phyloP scores from a whole-genome alignment of 2,113 vertebrate species.

The Melanerpes aurifrons region DNA sequence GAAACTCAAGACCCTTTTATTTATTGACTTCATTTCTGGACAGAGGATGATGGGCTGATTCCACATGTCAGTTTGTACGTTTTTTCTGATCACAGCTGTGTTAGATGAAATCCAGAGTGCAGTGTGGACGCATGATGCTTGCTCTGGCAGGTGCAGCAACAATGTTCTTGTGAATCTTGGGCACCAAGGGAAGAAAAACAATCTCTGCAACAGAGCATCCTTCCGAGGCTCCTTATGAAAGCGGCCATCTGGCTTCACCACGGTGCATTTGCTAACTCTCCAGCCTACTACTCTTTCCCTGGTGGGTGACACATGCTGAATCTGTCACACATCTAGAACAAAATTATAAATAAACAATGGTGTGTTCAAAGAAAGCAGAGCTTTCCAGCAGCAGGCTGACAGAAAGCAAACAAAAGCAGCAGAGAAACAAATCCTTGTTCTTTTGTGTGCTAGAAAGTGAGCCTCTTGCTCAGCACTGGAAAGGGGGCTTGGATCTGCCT shows the following conservation, averaged over 20 bases:
- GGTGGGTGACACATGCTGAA: conserved; percentile 46
- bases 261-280: conserved; percentile 30
- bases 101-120: background rate
- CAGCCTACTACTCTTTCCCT: conserved; percentile 43
- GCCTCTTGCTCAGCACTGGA: background rate
- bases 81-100: background rate
- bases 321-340: conserved; percentile 54
- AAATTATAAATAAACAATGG: conserved; percentile 66
- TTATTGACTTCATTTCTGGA: background rate
- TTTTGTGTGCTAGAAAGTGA: background rate
- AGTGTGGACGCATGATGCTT: background rate
- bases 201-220: conserved; percentile 25
- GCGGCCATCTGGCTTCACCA: conserved; percentile 49
- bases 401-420: background rate
- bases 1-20: background rate
- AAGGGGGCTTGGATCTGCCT: background rate
- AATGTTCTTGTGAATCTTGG: background rate
- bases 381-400: background rate
- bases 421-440: background rate
- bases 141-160: background rate
- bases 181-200: conserved; percentile 2
- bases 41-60: background rate
- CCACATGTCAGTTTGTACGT: fast-evolving
- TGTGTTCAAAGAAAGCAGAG: conserved; percentile 52
- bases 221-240: conserved; percentile 38